Evolutionary conservation across 2,113 vertebrate species (phyloP), one percentile per base, ranked within the genome.

Genomic region (Eubucco bourcierii): DNA sequence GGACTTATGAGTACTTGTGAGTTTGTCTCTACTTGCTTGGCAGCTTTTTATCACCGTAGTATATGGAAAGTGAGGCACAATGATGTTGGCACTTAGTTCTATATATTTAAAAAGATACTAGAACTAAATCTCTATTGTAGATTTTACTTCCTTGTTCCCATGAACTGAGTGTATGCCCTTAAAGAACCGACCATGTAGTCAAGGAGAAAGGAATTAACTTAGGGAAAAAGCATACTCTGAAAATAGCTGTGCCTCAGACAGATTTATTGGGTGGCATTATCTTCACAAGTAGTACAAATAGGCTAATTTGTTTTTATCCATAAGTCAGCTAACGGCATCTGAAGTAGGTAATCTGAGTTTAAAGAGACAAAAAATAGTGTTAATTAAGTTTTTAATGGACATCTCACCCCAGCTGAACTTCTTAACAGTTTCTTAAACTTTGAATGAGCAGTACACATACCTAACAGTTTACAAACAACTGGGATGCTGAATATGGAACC

Each of bases 351-450:
- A 87, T 82, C 46, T 84, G 71, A 89, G 41, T 87, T 80, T 75
- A 87, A 92, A 63, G 80, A 84, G 28, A 73, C 34, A 93, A 80
- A 91, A 90, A 82, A 37, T 31, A 65, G 13, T 50, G 41, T 66
- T 94, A 92, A 93, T 94, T 88, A 90, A 65, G 60, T 92, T 93
- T 95, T 75, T 90, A 89, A 84, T 90, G 90, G 52, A 50, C 90
- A 24, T 84, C 71, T 92, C 67, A 94, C 75, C 82, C 64, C 17
- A 70, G 39, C 2, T 87, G 84, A 94, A 87, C 89, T 87, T 76
- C 56, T 89, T 31, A 61, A 41, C 9, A 18, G 37, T 94, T 61
- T 82, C 29, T 55, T 67, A 73, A 84, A 88, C 47, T 95, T 85
- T 1, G 3, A 81, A 80, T 66, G 52, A 89, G 31, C n/a, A 87